Percentiles rank a stretch among this genome's conserved stretches.
Conservation (phyloP, 2,888 invertebrate species). For the Dilophus febrilis region DNA sequence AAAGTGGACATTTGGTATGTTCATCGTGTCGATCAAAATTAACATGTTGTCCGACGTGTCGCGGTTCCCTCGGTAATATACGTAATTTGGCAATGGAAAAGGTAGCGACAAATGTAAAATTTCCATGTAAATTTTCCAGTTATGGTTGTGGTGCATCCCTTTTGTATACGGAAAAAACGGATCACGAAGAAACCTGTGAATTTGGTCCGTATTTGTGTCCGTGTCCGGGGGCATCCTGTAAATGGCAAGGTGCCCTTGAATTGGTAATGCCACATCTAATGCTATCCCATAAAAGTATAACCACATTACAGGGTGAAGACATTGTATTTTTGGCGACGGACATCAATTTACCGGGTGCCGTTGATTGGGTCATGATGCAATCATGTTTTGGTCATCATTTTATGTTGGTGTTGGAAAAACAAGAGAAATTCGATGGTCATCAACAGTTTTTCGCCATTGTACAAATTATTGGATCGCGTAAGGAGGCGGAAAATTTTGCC, state of each 20-base stretch:
- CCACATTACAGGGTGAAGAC: conserved; percentile 96
- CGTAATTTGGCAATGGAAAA: conserved; percentile 99
- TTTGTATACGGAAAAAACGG: conserved; percentile 92
- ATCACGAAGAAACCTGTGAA: conserved; percentile 97
- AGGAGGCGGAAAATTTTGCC: conserved; percentile 98
- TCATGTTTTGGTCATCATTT: conserved; percentile 98
- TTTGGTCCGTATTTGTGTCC: conserved; percentile 97
- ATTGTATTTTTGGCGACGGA: conserved; percentile 99
- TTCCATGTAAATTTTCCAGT: conserved; percentile 95
- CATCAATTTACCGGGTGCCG: conserved; percentile 96
- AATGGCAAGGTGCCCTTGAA: conserved; percentile 96
- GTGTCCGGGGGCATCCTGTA: conserved; percentile 98
- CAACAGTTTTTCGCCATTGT: conserved; percentile 97
- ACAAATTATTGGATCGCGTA: conserved; percentile 93
- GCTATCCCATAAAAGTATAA: conserved; percentile 95
- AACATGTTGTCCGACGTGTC: conserved; percentile 93
- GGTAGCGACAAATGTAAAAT: conserved; percentile 94
- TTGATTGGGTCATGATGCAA: conserved; percentile 99
- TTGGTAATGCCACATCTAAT: conserved; percentile 98
- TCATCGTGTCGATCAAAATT: conserved; percentile 93
- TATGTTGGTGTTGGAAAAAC: conserved; percentile 97
- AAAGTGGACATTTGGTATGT: conserved; percentile 96
- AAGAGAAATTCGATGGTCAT: conserved; percentile 93
- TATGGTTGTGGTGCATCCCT: conserved; percentile 87
- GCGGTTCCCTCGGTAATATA: conserved; percentile 92